A percentile compares a stretch with the other conserved stretches of the same genome.
Evolutionary conservation across 1,140 invertebrate species (phyloP).

Genomic region (Eumeta japonica): DNA sequence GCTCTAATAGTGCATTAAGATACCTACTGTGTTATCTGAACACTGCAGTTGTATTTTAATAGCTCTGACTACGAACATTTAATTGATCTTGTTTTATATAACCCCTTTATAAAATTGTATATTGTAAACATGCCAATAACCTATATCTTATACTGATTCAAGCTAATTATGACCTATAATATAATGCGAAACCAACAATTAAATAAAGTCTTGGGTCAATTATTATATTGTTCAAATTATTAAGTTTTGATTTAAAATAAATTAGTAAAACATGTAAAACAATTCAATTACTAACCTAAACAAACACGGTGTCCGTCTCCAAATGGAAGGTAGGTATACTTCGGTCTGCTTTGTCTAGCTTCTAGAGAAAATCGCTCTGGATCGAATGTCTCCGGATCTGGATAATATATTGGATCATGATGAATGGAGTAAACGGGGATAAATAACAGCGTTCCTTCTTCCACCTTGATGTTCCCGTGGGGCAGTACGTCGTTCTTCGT

Average conservation of each 20-base stretch:
- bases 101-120: too few species aligned
- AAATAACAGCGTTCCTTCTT: slow-evolving; percentile 48
- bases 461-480: slow-evolving; percentile 32
- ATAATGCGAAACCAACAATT: too few species aligned
- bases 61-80: too few species aligned
- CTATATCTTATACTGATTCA: too few species aligned
- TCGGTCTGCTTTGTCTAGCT: slow-evolving; percentile 41
- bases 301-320: slow-evolving; percentile 70
- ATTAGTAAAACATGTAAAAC: background rate
- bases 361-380: slow-evolving; percentile 62
- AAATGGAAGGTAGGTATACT: slow-evolving; percentile 65
- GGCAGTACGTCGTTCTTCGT: slow-evolving; percentile 47
- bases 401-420: slow-evolving; percentile 56
- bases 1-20: too few species aligned
- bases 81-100: too few species aligned
- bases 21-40: too few species aligned
- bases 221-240: background rate
- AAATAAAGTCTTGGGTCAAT: background rate
- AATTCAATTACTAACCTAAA: slow-evolving; percentile 50
- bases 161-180: too few species aligned
- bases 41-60: too few species aligned
- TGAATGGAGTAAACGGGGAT: slow-evolving; percentile 63
- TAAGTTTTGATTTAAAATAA: background rate
- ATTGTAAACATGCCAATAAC: too few species aligned
- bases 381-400: slow-evolving; percentile 60